Evolutionary conservation across 2,888 invertebrate genomes (phyloP).

Genomic region (Calephelis perditalis): DNA sequence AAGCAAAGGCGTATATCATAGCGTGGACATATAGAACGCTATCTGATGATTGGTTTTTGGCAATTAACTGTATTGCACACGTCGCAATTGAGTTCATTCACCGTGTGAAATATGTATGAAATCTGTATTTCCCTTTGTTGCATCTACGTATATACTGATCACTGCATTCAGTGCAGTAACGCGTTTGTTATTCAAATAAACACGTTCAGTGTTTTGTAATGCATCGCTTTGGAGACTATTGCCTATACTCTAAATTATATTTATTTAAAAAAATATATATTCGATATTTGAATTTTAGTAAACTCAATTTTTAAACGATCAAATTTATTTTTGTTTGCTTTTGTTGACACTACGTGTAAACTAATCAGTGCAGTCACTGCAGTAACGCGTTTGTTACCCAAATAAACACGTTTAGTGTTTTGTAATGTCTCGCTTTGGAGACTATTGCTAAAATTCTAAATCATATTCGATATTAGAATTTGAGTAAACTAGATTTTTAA

Average conservation of each 20-base stretch:
- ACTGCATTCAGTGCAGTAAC: conserved; percentile 29
- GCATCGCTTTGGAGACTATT: neutral
- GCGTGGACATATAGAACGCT: conserved; percentile 65
- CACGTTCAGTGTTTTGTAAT: conserved; percentile 7
- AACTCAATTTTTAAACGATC: no score
- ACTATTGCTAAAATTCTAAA: neutral
- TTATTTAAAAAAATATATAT: no score
- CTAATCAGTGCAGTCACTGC: conserved; percentile 27
- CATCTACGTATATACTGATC: conserved; percentile 28
- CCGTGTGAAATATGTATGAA: conserved; percentile 76
- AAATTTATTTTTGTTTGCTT: conserved; percentile 50
- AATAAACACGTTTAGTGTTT: conserved; percentile 21
- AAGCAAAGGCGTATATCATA: conserved; percentile 73
- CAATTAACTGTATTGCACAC: conserved; percentile 77
- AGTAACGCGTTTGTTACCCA: conserved; percentile 27
- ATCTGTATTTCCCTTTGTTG: conserved; percentile 65
- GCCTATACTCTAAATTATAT: neutral
- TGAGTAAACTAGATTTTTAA: no score
- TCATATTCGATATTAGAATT: neutral
- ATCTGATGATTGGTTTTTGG: conserved; percentile 79
- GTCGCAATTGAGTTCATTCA: conserved; percentile 72
- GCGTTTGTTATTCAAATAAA: conserved; percentile 30
- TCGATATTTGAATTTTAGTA: neutral
- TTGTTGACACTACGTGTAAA: conserved; percentile 45
- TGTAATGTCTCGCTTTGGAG: neutral